Evolutionary conservation across 2,113 vertebrate species (phyloP), one percentile per base, ranked within the genome.

Genomic region (Columba janthina): DNA sequence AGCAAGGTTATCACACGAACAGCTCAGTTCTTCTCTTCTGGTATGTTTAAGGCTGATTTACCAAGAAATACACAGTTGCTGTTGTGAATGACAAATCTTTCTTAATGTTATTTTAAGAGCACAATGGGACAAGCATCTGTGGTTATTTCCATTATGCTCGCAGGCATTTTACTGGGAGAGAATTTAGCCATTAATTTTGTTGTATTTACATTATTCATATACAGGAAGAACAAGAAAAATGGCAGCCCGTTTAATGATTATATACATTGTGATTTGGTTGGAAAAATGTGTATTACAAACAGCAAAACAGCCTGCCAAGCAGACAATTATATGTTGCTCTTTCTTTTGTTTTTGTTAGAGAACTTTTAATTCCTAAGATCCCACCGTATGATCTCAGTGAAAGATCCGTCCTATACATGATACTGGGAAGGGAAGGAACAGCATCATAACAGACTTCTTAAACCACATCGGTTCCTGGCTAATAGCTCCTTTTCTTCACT

Each of bases 231-330:
- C 48, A 69, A 42, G 80, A 94, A 76, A 92, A 92, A 94, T 82
- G 94, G 85, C 29, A 83, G 92, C 85, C 67, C 83, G 84, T 67
- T 81, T 88, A 93, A 93, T 96, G 87, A 91, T 85, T 93, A 96
- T 95, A 90, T 97, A 96, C 95, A 96, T 72, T 40, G 64, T 69
- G 81, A 84, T 95, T 94, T 0, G 5, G 75, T 87, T 88, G 95
- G 89, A 77, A 96, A 95, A 97, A 94, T 66, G 86, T 34, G 89
- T 78, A 72, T 92, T 96, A 94, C 88, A 94, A 95, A 92, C 70
- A 77, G 88, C 83, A 96, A 95, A 94, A 81, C 81, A 94, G 74
- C 77, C 81, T 91, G 82, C 62, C 84, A 66, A 74, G 65, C 75
- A 89, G 70, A 50, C 90, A 92, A 93, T 85, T 91, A 83, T 80